Percentiles rank a stretch among this genome's conserved stretches.
Evolutionary conservation across 2,797 vertebrate species (phyloP).

Genomic region (Fundulus diaphanus): DNA sequence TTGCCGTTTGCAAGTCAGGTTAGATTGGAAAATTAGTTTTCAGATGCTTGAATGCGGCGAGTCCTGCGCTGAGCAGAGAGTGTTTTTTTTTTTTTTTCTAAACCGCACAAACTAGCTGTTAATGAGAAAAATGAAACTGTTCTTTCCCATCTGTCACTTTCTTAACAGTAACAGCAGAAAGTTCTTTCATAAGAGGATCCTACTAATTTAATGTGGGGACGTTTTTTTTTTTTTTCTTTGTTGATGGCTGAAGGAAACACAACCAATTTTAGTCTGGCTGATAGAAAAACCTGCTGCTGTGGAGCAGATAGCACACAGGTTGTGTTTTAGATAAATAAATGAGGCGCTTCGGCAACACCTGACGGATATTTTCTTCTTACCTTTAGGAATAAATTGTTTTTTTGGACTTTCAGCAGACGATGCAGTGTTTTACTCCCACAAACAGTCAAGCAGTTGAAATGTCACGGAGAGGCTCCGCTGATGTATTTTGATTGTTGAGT

Average conservation of each 20-base stretch:
- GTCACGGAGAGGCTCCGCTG: background rate
- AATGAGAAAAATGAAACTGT: background rate
- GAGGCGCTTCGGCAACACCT: background rate
- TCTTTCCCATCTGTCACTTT: background rate
- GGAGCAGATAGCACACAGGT: conserved; percentile 2
- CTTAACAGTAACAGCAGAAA: background rate
- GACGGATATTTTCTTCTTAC: conserved; percentile 1
- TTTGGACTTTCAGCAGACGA: background rate
- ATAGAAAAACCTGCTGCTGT: background rate
- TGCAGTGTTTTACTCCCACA: background rate
- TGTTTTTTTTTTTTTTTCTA: background rate
- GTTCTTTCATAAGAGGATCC: background rate
- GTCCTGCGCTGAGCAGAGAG: background rate
- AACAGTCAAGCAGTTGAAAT: conserved; percentile 9
- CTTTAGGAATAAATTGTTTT: conserved; percentile 8
- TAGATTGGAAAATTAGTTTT: background rate
- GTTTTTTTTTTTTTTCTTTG: background rate
- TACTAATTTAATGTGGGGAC: background rate
- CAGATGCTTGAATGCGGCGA: background rate
- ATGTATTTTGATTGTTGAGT: conserved; percentile 39
- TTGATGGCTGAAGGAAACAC: background rate
- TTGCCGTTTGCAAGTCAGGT: background rate
- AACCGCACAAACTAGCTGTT: background rate
- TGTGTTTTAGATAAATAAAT: background rate
- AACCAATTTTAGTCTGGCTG: background rate